Base-by-base conservation (phyloP, 1,140 invertebrate genomes). In the Aphidius ervi region DNA sequence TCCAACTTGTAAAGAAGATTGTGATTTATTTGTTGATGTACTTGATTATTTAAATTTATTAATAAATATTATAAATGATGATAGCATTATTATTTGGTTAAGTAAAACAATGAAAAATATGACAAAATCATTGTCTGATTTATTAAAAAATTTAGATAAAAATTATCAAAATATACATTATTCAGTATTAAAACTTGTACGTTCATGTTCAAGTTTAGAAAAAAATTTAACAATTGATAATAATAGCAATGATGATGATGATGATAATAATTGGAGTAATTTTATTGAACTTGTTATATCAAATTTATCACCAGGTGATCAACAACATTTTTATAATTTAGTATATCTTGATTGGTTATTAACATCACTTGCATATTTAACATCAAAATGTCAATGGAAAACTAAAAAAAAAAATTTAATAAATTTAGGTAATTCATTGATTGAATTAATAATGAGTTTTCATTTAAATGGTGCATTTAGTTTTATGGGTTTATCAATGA, bases 1-100 rank as follows among this genome's bases (percentile, higher is more conserved):
- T 48, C 87, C 86, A 1, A 82, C 84, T 0, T 84, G 81, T 52
- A 73, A 79, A 52, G 78, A 85, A 43, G 87, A 88, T 67, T 79
- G 80, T 20, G 69, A 80, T 20, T 69, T 88, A 23, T 80, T 87
- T 48, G 74, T 81, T 1, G 66, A 81, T 10, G 69, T 87, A 54
- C 65, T 87, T 50, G 80, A 83, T 54, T 85, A 87, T 71, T 73
- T 87, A 42, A 67, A 79, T 31, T 63, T 74, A 6, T 83, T 78
- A 56, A 76, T 82, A 16, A 74, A 70, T 54, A 49, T 69, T 23
- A 63, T 65, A 16, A 67, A 67, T 52, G 58, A 60, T 43, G 67
- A 68, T 69, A 66, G 66, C 45, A 63, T 67, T 43, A 63, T 56
- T 43, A 56, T 4, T 7, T 76, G 74, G 72, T 61, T 74, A 4